phyloP scores from a whole-genome alignment of 2,888 invertebrate genomes.

The Aphelenchoides bicaudatus region DNA sequence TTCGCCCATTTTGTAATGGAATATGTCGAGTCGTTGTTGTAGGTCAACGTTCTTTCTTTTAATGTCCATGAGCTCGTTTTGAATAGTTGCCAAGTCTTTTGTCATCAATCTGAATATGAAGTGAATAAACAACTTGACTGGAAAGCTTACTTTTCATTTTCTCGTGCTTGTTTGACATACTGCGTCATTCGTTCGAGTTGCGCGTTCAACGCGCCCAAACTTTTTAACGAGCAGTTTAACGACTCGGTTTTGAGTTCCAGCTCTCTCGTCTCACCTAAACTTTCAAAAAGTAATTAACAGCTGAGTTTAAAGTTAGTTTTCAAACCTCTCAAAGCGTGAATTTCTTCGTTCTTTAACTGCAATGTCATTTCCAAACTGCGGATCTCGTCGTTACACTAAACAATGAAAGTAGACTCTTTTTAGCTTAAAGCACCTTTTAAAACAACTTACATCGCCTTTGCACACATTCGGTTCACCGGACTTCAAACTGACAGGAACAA shows the following conservation, averaged over 20 bases:
- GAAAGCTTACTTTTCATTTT: slow-evolving; percentile 6
- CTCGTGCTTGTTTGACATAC: not conserved
- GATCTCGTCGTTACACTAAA: slow-evolving; percentile 15
- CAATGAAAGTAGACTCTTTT: no score
- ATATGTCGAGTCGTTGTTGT: slow-evolving; percentile 7
- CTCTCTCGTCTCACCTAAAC: slow-evolving; percentile 1
- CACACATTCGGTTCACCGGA: slow-evolving; percentile 18
- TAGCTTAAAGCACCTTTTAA: not conserved
- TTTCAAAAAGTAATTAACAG: no score
- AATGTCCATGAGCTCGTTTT: slow-evolving; percentile 2
- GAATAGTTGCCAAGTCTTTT: not conserved
- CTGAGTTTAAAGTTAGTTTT: no score
- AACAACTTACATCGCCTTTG: slow-evolving; percentile 8
- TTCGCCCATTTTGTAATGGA: slow-evolving; percentile 10
- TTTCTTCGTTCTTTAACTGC: slow-evolving; percentile 13
- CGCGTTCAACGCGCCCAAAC: slow-evolving; percentile 8
- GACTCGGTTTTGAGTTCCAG: slow-evolving; percentile 12
- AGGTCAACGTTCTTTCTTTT: slow-evolving; percentile 3
- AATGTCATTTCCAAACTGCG: slow-evolving; percentile 11
- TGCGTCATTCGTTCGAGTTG: slow-evolving; percentile 7
- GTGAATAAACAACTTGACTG: no score
- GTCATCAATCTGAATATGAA: slow-evolving; percentile 7
- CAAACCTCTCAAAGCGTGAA: not conserved
- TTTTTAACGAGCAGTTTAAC: not conserved
- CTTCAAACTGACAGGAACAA: not conserved